Evolutionary conservation across 2,888 invertebrate genomes (phyloP), one percentile per base, ranked within the genome.

Genomic region (Ennomos erosarius): DNA sequence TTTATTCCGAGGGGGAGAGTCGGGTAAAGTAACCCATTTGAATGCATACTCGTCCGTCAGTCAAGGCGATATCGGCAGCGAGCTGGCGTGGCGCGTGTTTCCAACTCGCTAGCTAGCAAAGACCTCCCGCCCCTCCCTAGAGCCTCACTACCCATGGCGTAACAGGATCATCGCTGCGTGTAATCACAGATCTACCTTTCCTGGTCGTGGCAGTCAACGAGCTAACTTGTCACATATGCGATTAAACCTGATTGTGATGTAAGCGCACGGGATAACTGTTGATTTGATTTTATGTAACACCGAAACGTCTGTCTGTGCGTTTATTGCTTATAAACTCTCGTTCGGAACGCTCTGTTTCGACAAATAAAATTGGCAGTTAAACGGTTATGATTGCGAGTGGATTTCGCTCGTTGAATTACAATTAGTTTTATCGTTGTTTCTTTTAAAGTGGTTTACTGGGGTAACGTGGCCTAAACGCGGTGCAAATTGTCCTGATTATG

Each of bases 41-140:
- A 95, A 95, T 95, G 95, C 95, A 95, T 94, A 93, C 94, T 93
- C 93, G 94, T 94, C 94, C 93, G 94, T 95, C 95, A 95, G 93
- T 94, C 94, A 94, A 91, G 93, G 91, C 93, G 93, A 92, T 94
- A 93, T 94, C 90, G 85, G 82, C 75, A 71, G 84, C 77, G 86
- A 78, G 82, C 74, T 82, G 78, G 82, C 84, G 81, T 73, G 78
- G 84, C 79, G 82, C 84, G 87, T 84, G 86, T 81, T 81, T 73
- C 78, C 71, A 66, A 70, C 70, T 78, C 69, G 43, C 90, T 83
- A 82, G 44, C 55, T 1, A 58, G 57, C 26, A 26, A 36, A 65
- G 84, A 73, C 55, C 85, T 64, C 3, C 71, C 67, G 39, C 59
- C 68, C 82, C 86, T 77, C 71, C 55, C 57, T 42, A 16, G n/a